Conservation (phyloP, 2,888 invertebrate genomes). For the Beris morrisii region DNA sequence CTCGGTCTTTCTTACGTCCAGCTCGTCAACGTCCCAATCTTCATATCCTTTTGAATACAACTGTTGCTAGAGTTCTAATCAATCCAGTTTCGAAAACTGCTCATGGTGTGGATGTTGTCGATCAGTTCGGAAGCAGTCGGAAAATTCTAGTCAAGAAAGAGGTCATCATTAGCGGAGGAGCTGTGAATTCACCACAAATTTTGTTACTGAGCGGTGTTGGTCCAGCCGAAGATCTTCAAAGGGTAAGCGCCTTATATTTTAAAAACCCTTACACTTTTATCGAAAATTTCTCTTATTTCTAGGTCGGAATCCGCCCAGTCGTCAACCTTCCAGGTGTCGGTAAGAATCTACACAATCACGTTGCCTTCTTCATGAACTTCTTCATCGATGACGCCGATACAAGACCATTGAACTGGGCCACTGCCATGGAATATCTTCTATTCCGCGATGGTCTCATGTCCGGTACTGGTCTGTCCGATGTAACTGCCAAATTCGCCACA, state of each 20-base stretch:
- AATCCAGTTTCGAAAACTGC: constrained; percentile 73
- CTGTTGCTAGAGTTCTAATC: constrained; percentile 75
- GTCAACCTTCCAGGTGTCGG: constrained; percentile 80
- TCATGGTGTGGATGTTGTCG: constrained; percentile 70
- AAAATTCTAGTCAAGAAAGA: constrained; percentile 77
- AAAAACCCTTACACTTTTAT: background rate
- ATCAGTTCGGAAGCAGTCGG: constrained; percentile 58
- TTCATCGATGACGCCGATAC: constrained; percentile 83
- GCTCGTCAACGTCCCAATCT: constrained; percentile 75
- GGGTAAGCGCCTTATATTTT: constrained; percentile 49
- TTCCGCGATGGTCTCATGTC: constrained; percentile 89
- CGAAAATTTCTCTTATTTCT: background rate
- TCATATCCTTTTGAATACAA: constrained; percentile 81
- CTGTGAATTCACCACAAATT: constrained; percentile 92
- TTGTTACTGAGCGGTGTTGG: constrained; percentile 89
- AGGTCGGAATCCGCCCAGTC: constrained; percentile 66
- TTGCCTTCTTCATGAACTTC: constrained; percentile 77
- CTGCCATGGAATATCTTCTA: constrained; percentile 86
- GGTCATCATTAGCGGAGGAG: constrained; percentile 75
- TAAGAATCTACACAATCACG: constrained; percentile 83
- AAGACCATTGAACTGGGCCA: constrained; percentile 86
- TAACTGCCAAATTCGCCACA: constrained; percentile 80
- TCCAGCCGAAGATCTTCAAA: constrained; percentile 68
- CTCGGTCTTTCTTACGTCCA: constrained; percentile 81
- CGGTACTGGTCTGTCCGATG: constrained; percentile 85